These are phyloP conservation scores for rat (Rattus norvegicus) DNA, from an alignment of 2,113 vertebrate species.

Conservation along the genomic window DNA sequence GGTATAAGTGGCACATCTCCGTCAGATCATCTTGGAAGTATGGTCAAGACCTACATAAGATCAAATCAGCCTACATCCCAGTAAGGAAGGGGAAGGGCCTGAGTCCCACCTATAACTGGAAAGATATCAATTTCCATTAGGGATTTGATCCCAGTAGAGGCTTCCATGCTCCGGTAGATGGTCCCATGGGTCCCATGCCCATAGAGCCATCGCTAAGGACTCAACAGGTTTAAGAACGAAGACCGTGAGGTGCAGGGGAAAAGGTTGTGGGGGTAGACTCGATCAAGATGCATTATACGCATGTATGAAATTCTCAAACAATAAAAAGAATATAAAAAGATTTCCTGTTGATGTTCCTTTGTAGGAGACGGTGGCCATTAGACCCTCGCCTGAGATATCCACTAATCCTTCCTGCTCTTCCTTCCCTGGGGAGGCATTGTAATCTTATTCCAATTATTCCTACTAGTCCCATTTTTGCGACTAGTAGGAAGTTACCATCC, in stretches of 20 bases:
- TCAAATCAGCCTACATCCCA: not conserved
- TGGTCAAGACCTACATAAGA: not conserved
- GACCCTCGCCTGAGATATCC: not conserved
- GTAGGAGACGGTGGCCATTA: not conserved
- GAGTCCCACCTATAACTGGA: not conserved
- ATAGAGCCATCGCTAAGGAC: not conserved
- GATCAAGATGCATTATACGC: not conserved
- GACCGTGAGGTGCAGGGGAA: not conserved
- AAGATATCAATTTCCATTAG: not conserved
- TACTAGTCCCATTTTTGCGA: not conserved
- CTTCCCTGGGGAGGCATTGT: not conserved
- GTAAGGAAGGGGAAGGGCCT: not conserved
- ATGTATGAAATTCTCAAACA: not conserved
- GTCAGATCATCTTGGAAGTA: not conserved
- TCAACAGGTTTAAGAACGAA: not conserved
- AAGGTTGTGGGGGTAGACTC: not conserved
- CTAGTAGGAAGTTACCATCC: not conserved
- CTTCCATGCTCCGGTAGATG: too few relatives aligned
- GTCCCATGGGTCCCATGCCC: too few relatives aligned
- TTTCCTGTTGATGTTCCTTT: not conserved
- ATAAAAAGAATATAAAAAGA: not conserved
- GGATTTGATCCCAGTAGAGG: not conserved
- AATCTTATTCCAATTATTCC: not conserved
- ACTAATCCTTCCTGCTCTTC: not conserved
- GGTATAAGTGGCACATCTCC: not conserved